Base-by-base conservation (phyloP, 2,888 invertebrate genomes). In the Syrphus vitripennis region DNA sequence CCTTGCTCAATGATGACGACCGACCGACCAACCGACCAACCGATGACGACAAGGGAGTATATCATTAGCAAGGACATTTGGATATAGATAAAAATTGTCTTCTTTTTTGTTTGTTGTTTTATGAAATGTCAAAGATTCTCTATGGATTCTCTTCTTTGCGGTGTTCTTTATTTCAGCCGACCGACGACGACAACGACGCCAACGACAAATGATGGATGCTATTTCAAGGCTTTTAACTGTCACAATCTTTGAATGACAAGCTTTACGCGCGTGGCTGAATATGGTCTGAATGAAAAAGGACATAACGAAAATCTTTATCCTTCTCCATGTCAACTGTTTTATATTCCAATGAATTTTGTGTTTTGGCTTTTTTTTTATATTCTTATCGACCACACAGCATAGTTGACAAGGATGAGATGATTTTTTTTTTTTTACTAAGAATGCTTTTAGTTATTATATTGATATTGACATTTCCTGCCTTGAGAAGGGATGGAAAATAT, bases 221-320 rank as follows among this genome's bases (percentile, higher is more conserved):
- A 48, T 70, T 45, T 75, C 14, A 42, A 55, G 83, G 59, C 34
- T 59, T 74, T 59, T 57, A 61, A 21, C 61, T 71, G 82, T 70
- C 82, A 71, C 31, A 71, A 50, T 37, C 19, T 61, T 72, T 72
- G 78, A 82, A 78, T 72, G 82, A 40, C 70, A 71, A 59, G 31
- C 50, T 29, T 24, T 80, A 26, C 34, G 10, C 48, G 42, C 48
- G 48, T 37, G 76, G 19, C 57, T 65, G 19, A n/a, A n/a, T n/a
- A n/a, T n/a, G n/a, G n/a, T n/a, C n/a, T n/a, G n/a, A 74, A 59
- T 67, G 57, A 14, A 37, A 48, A 34, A 75, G 74, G 31, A 63
- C 37, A 37, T 21, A 75, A 24, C 19, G 61, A 50, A 74, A 69
- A 61, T 26, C 29, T n/a, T n/a, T 50, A 69, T 59, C 65, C 50